Base-by-base conservation (phyloP, 2,888 invertebrate species). In the Tetranychus piercei region DNA sequence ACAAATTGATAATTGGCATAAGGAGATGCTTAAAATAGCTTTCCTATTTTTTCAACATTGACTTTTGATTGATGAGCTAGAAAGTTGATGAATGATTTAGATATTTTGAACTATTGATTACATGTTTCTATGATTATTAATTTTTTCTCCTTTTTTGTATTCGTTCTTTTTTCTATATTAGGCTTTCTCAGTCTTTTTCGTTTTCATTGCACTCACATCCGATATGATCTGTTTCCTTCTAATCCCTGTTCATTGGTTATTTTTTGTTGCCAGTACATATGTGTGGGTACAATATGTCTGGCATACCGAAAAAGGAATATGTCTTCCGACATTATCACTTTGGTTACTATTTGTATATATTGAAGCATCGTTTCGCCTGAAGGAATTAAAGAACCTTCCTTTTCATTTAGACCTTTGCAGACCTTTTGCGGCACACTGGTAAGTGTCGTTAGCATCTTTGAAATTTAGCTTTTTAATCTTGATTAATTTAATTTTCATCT, bases 211-310 rank as follows among this genome's bases (percentile, higher is more conserved):
- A 79, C 88, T 96, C 80, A 95, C 95, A 79, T 94, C 96, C 80
- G 97, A 97, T 85, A 90, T 97, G 88, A 90, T 97, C 84, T 97
- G 95, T 87, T 94, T 92, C 86, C 92, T 97, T 86, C 94, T 96
- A 85, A 94, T 99, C 86, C 97, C 97, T 79, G 90, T 95, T 80
- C 92, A 95, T 84, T 94, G 94, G 90, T 87, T 95, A 82, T 94
- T 96, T 85, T 95, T 97, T 84, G 91, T 92, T 78, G 96, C 96
- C 81, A 94, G 94, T 85, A 95, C 95, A 81, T 97, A 96, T 84
- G 95, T 97, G 78, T 97, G 95, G 95, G 92, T 96, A 81, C 95
- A 96, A 84, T 94, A 93, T 84, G 92, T 95, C 79, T 96, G 94
- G 94, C 92, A 93, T 84, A 92, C 94, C 88, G 92, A 93, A 83